Evolutionary conservation across 2,113 vertebrate genomes (phyloP).

Genomic region (Athene noctua): DNA sequence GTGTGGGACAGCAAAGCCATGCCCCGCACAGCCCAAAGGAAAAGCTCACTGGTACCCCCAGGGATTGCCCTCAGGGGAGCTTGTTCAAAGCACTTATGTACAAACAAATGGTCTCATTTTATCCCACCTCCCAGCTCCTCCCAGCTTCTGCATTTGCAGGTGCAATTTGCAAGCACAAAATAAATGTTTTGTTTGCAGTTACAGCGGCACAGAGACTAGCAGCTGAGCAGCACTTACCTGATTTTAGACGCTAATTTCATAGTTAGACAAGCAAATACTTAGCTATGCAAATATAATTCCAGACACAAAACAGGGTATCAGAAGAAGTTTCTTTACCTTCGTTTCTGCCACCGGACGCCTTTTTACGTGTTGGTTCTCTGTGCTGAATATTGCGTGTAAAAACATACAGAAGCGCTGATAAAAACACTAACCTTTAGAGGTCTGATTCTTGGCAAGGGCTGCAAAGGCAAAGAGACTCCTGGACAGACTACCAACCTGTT

Average conservation of each 20-base stretch:
- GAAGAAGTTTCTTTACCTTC: not conserved
- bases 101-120: not conserved
- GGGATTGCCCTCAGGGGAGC: not conserved
- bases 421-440: slow-evolving; percentile 44
- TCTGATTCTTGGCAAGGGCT: slow-evolving; percentile 38
- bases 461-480: slow-evolving; percentile 36
- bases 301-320: not conserved
- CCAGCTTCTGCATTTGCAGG: not conserved
- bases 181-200: not conserved
- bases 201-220: not conserved
- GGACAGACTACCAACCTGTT: slow-evolving; percentile 27
- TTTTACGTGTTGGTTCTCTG: not conserved
- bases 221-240: not conserved
- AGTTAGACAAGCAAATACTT: not conserved
- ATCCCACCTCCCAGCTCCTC: not conserved
- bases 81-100: not conserved
- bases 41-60: fast-evolving
- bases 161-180: not conserved
- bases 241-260: not conserved
- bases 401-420: not conserved
- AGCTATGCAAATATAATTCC: not conserved
- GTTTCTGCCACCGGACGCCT: not conserved
- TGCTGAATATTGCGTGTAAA: not conserved
- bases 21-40: not conserved
- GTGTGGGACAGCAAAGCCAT: fast-evolving